Conservation (phyloP, 1,140 invertebrate species). For the Heliconius hewitsoni region DNA sequence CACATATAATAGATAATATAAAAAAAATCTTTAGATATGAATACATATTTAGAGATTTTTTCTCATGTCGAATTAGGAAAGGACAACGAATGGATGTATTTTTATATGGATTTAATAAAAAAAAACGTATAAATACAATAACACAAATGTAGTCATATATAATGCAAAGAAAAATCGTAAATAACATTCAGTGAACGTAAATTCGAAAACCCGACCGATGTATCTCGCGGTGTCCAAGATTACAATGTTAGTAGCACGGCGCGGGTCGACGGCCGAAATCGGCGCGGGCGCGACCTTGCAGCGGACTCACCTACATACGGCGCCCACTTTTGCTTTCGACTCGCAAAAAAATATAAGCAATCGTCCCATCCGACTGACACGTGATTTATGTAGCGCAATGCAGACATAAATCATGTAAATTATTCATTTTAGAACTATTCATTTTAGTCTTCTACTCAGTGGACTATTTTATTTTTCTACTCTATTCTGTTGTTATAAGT, state of each 20-base stretch:
- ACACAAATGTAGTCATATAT: not conserved
- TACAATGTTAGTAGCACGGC: constrained; percentile 41
- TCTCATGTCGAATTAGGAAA: not conserved
- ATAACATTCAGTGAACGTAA: constrained; percentile 14
- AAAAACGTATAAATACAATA: not conserved
- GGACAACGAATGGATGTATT: not conserved
- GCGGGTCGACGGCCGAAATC: constrained; percentile 71
- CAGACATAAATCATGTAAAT: not conserved
- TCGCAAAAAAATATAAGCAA: constrained; percentile 68
- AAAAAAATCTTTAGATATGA: no score
- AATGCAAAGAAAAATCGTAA: not conserved
- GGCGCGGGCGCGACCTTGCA: constrained; percentile 74
- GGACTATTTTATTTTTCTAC: not conserved
- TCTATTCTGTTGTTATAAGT: not conserved
- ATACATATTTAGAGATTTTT: not conserved
- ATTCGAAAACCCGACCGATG: constrained; percentile 27
- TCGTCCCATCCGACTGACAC: constrained; percentile 16
- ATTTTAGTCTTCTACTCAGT: not conserved
- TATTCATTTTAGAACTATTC: not conserved
- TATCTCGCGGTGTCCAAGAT: constrained; percentile 33
- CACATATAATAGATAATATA: no score
- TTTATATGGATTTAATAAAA: not conserved
- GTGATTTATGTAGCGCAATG: not conserved
- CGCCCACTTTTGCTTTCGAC: constrained; percentile 77
- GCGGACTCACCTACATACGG: constrained; percentile 74